phyloP scores from a whole-genome alignment of 1,140 invertebrate genomes.

The Drosophila ambigua region DNA sequence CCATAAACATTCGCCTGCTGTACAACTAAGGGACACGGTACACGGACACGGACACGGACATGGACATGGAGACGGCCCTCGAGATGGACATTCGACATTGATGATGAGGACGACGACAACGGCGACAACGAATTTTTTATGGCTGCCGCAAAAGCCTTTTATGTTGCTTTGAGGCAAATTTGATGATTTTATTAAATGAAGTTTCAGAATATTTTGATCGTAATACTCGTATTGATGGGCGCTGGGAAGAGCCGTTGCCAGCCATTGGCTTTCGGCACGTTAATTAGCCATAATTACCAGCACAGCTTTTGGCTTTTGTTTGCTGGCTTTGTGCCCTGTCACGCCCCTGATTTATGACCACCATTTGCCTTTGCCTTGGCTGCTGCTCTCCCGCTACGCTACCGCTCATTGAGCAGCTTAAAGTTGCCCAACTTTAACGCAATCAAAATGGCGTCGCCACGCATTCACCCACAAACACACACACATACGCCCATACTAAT shows the following conservation, averaged over 20 bases:
- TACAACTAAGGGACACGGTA: slow-evolving; percentile 7
- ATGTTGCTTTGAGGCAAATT: slow-evolving; percentile 70
- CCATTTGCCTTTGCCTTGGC: slow-evolving; percentile 45
- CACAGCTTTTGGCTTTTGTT: slow-evolving; percentile 76
- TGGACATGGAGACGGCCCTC: not conserved
- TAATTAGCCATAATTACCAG: slow-evolving; percentile 80
- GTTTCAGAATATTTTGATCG: slow-evolving; percentile 35
- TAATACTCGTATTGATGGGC: slow-evolving; percentile 46
- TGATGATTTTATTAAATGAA: slow-evolving; percentile 79
- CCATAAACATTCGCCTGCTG: slow-evolving; percentile 58
- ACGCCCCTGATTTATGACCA: slow-evolving; percentile 75
- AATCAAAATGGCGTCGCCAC: slow-evolving; percentile 56
- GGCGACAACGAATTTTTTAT: slow-evolving; percentile 54
- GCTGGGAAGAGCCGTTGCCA: not conserved
- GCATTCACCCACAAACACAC: slow-evolving; percentile 4
- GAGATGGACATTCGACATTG: slow-evolving; percentile 45
- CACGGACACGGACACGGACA: not conserved
- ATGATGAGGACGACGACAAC: not conserved
- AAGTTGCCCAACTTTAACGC: slow-evolving; percentile 69
- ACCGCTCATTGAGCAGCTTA: slow-evolving; percentile 47
- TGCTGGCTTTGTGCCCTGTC: slow-evolving; percentile 76
- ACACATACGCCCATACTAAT: not conserved
- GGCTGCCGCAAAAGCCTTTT: slow-evolving; percentile 66
- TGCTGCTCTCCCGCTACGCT: too few species aligned
- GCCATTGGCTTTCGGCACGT: slow-evolving; percentile 51